Base-by-base conservation (phyloP, 2,113 vertebrate species). In the Silurus meridionalis region DNA sequence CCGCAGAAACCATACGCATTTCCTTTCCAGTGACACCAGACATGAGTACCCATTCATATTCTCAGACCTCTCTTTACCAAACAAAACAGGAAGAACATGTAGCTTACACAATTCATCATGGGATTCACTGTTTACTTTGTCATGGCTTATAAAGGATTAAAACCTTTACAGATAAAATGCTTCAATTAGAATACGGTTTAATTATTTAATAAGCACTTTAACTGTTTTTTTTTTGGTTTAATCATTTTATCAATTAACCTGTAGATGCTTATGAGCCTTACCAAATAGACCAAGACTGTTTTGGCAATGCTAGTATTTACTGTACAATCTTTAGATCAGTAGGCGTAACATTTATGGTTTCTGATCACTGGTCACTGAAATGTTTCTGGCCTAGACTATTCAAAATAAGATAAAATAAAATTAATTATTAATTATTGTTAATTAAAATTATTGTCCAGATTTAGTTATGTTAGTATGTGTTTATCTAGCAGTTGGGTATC, bases 51-150 rank as follows among this genome's bases (percentile, higher is more conserved):
- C 75, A 77, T 87, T 79, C 86, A 85, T 85, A 83, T 77, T n/a
- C 78, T 23, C 83, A 86, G 78, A 87, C 88, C 84, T 83, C 86
- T 90, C 83, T 82, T 79, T 83, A 72, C 86, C 19, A 86, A 84
- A 86, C 87, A 87, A 88, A 63, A 19, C 87, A 80, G 66, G 67
- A 89, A 85, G 92, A 91, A 87, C 87, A 86, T 48, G 80, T 19
- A 57, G 86, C 89, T 75, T 86, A 77, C 55, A 88, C 82, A 90
- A 91, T 92, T 90, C 91, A 91, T 92, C 85, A 83, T 88, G 90
- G 90, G 90, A 89, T 77, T 78, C 66, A 71, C 23, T 71, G 69
- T 82, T 71, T 17, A 58, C 37, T 87, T 91, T 89, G 88, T 89
- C 88, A 88, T 69, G 88, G 88, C 52, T 57, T 55, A 67, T 58